Evolutionary conservation across 2,888 invertebrate species (phyloP).

Genomic region (Drosophila limbata): DNA sequence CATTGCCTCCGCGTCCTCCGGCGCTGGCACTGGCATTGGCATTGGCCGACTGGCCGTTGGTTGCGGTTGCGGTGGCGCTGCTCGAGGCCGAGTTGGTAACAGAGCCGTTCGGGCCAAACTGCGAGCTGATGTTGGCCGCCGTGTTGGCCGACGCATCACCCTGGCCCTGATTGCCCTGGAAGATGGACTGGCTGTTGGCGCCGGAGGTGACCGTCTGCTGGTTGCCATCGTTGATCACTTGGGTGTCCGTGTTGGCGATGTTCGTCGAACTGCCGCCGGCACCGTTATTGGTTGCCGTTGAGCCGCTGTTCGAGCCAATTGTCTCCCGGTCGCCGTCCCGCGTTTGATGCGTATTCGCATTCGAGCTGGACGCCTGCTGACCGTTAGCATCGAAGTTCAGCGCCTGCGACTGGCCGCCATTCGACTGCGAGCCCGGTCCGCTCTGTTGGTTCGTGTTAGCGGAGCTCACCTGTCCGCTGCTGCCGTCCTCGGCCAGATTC

Average conservation of each 20-base stretch:
- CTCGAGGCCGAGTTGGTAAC: constrained; percentile 79
- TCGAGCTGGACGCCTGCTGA: constrained; percentile 81
- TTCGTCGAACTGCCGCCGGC: constrained; percentile 75
- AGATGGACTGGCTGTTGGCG: constrained; percentile 82
- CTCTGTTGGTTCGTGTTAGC: constrained; percentile 83
- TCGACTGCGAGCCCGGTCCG: constrained; percentile 53
- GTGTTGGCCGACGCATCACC: constrained; percentile 75
- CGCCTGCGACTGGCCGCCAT: constrained; percentile 83
- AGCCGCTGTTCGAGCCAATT: constrained; percentile 75
- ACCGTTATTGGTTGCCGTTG: constrained; percentile 75
- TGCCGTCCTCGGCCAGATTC: constrained; percentile 82
- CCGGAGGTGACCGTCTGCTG: constrained; percentile 69
- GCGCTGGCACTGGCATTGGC: constrained; percentile 72
- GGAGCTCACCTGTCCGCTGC: constrained; percentile 82
- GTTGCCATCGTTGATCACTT: constrained; percentile 67
- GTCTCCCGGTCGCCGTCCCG: constrained; percentile 60
- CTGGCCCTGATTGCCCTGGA: constrained; percentile 75
- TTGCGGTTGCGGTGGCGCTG: constrained; percentile 73
- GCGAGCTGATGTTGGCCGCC: constrained; percentile 70
- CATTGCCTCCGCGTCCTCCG: constrained; percentile 35
- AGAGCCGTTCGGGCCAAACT: constrained; percentile 73
- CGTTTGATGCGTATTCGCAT: constrained; percentile 79
- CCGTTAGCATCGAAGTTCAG: constrained; percentile 77
- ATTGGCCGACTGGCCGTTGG: constrained; percentile 69
- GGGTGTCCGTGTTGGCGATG: constrained; percentile 80